These are phyloP conservation scores for Cacajao melanocephalus DNA, from an alignment of 2,797 vertebrate genomes.

Conservation along the genomic window DNA sequence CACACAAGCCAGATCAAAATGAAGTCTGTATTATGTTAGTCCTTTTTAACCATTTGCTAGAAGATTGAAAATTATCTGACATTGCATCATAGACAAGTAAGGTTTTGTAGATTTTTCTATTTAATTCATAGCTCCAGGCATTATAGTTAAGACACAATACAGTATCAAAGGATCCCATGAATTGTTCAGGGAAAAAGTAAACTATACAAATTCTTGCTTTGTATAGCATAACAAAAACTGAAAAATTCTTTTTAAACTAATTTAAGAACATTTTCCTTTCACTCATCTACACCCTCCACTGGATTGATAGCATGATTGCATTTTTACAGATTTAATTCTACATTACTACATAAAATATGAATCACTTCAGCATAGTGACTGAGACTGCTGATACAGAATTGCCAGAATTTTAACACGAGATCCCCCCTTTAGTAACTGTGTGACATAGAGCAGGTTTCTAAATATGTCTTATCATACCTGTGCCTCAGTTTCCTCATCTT, in stretches of 20 bases:
- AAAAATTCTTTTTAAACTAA: not conserved
- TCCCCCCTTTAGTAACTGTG: not conserved
- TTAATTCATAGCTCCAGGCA: not conserved
- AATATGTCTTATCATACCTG: not conserved
- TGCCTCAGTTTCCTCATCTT: not conserved
- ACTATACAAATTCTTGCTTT: not conserved
- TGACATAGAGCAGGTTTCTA: not conserved
- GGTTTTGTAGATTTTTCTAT: not conserved
- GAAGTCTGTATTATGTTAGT: not conserved
- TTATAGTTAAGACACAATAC: not conserved
- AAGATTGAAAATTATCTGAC: not conserved
- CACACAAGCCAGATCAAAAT: constrained; percentile 45
- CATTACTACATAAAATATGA: not conserved
- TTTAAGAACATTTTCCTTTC: not conserved
- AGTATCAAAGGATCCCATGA: not conserved
- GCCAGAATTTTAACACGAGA: not conserved
- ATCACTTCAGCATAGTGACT: not conserved
- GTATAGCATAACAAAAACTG: not conserved
- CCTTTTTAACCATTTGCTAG: constrained; percentile 32
- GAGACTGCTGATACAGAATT: not conserved
- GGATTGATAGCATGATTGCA: not conserved
- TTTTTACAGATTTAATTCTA: not conserved
- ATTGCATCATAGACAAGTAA: not conserved
- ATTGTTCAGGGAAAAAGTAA: not conserved
- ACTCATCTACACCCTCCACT: not conserved